A percentile compares a stretch with the other conserved stretches of the same genome.
Evolutionary conservation across 2,113 vertebrate genomes (phyloP).

Genomic region (Etheostoma spectabile): DNA sequence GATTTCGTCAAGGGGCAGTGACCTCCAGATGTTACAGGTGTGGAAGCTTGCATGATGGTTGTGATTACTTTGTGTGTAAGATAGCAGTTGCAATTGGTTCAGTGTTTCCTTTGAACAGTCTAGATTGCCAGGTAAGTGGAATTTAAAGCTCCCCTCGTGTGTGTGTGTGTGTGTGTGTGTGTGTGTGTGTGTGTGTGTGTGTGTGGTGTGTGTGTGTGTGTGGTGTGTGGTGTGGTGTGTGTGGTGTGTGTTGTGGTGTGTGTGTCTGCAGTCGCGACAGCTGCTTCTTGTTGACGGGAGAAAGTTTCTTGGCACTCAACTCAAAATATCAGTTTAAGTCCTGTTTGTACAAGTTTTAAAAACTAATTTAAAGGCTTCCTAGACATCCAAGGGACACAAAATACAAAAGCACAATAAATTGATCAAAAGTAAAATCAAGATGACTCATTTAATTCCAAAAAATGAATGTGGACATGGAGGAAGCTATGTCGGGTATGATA

Average conservation of each 20-base stretch:
- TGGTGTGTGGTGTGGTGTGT: too few relatives aligned
- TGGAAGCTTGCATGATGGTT: background rate
- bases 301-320: background rate
- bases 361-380: background rate
- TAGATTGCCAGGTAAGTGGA: background rate
- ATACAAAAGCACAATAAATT: too few relatives aligned
- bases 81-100: background rate
- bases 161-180: too few relatives aligned
- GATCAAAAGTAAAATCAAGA: too few relatives aligned
- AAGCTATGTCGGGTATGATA: too few relatives aligned
- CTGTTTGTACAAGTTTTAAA: background rate
- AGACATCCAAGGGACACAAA: too few relatives aligned
- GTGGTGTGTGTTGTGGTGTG: too few relatives aligned
- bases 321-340: background rate
- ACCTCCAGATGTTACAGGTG: conserved; percentile 69
- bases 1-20: conserved; percentile 35
- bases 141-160: background rate
- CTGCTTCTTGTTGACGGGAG: background rate
- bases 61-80: background rate
- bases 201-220: too few relatives aligned
- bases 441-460: too few relatives aligned
- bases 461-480: too few relatives aligned
- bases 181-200: too few relatives aligned
- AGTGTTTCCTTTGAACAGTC: background rate
- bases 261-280: too few relatives aligned